Conservation (phyloP, 2,888 invertebrate species). For the Coelinius sp. region DNA sequence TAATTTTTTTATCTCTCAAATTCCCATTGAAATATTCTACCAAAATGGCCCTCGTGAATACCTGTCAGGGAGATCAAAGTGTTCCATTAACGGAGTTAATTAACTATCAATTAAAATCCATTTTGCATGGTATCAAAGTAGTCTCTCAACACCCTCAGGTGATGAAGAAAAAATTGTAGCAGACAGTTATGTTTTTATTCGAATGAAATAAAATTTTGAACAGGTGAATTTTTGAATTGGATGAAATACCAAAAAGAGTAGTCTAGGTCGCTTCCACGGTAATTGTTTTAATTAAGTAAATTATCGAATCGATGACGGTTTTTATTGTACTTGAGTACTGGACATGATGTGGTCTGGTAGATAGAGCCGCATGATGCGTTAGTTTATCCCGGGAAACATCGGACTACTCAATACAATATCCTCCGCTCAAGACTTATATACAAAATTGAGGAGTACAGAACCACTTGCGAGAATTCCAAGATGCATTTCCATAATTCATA, state of each 20-base stretch:
- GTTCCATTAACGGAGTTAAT: neutral
- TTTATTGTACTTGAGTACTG: conserved; percentile 51
- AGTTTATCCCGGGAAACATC: conserved; percentile 61
- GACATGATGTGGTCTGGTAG: conserved; percentile 54
- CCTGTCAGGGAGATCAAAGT: neutral
- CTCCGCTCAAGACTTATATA: conserved; percentile 55
- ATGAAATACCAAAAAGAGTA: conserved; percentile 53
- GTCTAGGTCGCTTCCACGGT: conserved; percentile 61
- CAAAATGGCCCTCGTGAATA: neutral
- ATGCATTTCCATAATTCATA: neutral
- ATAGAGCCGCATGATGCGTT: conserved; percentile 55
- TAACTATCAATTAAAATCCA: neutral
- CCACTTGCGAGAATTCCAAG: conserved; percentile 50
- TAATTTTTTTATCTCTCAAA: too few relatives aligned
- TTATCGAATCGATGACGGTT: conserved; percentile 51
- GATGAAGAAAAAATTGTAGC: neutral
- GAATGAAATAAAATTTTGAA: neutral
- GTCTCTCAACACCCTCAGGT: neutral
- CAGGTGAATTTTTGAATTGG: neutral
- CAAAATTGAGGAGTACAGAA: conserved; percentile 19
- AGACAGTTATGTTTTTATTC: neutral
- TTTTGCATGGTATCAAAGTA: neutral
- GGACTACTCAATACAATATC: conserved; percentile 52
- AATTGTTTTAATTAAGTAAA: conserved; percentile 52
- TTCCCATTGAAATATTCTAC: neutral